phyloP scores from a whole-genome alignment of 2,113 vertebrate genomes.

The Mirounga angustirostris region DNA sequence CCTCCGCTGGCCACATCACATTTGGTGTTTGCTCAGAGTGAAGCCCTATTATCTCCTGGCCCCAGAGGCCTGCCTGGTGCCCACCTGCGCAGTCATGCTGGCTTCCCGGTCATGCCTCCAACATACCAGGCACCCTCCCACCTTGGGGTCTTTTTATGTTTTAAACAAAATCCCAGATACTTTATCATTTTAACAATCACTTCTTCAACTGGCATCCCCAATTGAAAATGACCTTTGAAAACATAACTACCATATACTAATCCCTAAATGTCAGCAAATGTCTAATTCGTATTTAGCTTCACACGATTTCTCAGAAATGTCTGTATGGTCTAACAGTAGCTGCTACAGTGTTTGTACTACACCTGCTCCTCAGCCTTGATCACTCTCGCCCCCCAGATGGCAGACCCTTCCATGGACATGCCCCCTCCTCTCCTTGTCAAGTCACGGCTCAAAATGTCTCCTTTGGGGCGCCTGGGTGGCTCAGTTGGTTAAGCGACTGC shows the following conservation, averaged over 20 bases:
- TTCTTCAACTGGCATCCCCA: not conserved
- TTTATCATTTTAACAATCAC: conserved; percentile 25
- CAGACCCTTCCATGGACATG: not conserved
- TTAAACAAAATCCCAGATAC: conserved; percentile 37
- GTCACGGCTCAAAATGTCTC: not conserved
- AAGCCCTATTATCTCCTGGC: not conserved
- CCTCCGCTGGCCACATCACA: not conserved
- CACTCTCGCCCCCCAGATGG: not conserved
- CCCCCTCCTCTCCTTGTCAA: not conserved
- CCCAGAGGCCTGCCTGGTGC: not conserved
- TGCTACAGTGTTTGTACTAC: not conserved
- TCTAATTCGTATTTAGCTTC: not conserved
- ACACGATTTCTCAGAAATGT: not conserved
- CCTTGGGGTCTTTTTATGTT: not conserved
- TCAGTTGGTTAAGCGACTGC: too few relatives aligned
- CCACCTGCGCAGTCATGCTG: not conserved
- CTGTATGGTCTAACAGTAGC: not conserved
- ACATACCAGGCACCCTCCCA: not conserved
- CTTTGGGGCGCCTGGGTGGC: too few relatives aligned
- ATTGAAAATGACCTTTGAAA: conserved; percentile 47
- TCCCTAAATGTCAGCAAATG: not conserved
- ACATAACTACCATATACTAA: not conserved
- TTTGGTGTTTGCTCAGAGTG: not conserved
- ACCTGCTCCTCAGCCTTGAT: not conserved
- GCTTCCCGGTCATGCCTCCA: not conserved